Conservation (phyloP, 2,888 invertebrate species). For the Bellardia pandia region DNA sequence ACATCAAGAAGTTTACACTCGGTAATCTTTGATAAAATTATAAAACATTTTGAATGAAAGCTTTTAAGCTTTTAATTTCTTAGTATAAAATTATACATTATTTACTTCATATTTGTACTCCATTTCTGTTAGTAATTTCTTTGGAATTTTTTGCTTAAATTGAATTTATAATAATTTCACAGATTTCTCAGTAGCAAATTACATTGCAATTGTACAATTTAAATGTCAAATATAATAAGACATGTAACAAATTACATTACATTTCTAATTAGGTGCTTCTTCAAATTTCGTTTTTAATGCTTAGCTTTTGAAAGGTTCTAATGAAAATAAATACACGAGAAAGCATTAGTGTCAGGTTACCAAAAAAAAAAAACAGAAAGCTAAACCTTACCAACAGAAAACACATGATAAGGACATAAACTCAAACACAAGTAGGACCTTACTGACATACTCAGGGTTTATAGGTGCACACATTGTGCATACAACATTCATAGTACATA, state of each 20-base stretch:
- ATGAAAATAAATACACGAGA: constrained; percentile 58
- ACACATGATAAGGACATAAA: constrained; percentile 58
- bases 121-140: not conserved
- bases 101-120: no score
- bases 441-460: not conserved
- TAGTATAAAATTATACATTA: no score
- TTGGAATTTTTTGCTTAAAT: not conserved
- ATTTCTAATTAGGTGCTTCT: constrained; percentile 37
- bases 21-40: no score
- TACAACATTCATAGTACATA: not conserved
- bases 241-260: constrained; percentile 16
- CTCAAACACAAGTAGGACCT: constrained; percentile 44
- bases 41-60: no score
- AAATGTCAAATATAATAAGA: constrained; percentile 65
- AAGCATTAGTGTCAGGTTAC: constrained; percentile 70
- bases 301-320: constrained; percentile 8
- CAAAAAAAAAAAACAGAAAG: constrained; percentile 34
- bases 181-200: constrained; percentile 22
- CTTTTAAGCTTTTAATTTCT: no score
- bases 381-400: constrained; percentile 42
- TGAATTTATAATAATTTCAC: not conserved
- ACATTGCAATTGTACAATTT: constrained; percentile 36
- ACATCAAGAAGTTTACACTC: no score
- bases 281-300: not conserved
- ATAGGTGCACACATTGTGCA: constrained; percentile 17